These are phyloP conservation scores for Callipepla californica DNA, from an alignment of 2,113 vertebrate genomes.

Conservation along the genomic window DNA sequence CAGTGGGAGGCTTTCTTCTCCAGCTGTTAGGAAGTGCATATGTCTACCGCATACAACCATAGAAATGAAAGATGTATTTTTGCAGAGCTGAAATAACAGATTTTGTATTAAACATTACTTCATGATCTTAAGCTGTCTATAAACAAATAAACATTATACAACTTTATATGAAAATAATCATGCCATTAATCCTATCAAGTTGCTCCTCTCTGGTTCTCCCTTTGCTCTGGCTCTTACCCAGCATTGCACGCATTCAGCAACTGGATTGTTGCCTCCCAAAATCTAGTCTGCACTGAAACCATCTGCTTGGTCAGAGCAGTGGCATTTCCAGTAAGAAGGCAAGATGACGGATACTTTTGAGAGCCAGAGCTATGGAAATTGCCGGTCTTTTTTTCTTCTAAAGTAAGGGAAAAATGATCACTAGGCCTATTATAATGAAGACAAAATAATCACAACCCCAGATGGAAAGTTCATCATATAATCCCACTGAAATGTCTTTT, in stretches of 20 bases:
- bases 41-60: neutral
- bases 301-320: neutral
- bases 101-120: neutral
- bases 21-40: neutral
- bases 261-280: neutral
- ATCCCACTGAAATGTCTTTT: neutral
- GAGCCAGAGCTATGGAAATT: neutral
- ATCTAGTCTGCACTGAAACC: neutral
- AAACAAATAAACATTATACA: neutral
- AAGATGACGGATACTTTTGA: neutral
- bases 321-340: neutral
- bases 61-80: neutral
- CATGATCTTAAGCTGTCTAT: neutral
- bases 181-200: neutral
- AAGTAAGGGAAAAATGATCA: neutral
- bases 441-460: slow-evolving; percentile 15
- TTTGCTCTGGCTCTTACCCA: neutral
- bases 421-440: neutral
- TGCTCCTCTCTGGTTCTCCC: neutral
- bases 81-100: neutral
- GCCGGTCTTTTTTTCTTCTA: neutral
- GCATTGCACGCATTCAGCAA: neutral
- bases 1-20: neutral
- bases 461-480: neutral
- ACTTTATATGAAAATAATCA: neutral